Base-by-base conservation (phyloP, 1,140 invertebrate genomes). In the Argopecten irradians region DNA sequence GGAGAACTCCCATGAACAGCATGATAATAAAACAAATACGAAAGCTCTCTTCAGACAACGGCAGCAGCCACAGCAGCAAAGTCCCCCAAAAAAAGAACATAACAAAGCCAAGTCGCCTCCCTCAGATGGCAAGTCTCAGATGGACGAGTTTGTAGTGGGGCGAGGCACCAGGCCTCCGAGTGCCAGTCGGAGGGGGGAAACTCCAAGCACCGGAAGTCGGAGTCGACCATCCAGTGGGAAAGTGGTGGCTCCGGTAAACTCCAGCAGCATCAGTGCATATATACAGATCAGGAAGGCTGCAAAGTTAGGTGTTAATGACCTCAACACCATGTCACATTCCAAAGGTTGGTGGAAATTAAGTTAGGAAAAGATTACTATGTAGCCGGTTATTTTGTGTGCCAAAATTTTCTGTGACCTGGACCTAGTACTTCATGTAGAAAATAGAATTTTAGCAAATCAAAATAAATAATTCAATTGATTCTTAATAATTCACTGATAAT, bases 261-360 rank as follows among this genome's bases (percentile, higher is more conserved):
- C 91, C 7, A 93, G 89, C 35, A 94, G 93, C 86, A 93, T 94
- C 14, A 91, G 92, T 87, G 93, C 93, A 13, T 94, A 94, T 87
- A 90, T 92, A 71, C 93, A 94, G 87, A 88, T 94, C 82, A 94
- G 93, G 82, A 93, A 92, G 88, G 84, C 90, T 36, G 93, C 93
- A 82, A 90, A 91, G 71, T 41, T 92, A 3, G 88, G 87, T 41
- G 46, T 71, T 34, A 85, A 71, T 84, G 88, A 90, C 28, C 83
- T 88, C n/a, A 32, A 82, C 28, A 89, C 32, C 39, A 89, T 41
- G 85, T 34, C 85, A 86, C 87, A 83, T 43, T 83, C 16, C 3
- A 36, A 83, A 36, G 46, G 87, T 89, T 41, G 9, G 33, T 89
- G 11, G 5, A 33, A 71, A 22, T 82, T 13, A 39, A 33, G 41